These are phyloP conservation scores for Danio aesculapii DNA, from an alignment of 2,797 vertebrate genomes.

Conservation along the genomic window DNA sequence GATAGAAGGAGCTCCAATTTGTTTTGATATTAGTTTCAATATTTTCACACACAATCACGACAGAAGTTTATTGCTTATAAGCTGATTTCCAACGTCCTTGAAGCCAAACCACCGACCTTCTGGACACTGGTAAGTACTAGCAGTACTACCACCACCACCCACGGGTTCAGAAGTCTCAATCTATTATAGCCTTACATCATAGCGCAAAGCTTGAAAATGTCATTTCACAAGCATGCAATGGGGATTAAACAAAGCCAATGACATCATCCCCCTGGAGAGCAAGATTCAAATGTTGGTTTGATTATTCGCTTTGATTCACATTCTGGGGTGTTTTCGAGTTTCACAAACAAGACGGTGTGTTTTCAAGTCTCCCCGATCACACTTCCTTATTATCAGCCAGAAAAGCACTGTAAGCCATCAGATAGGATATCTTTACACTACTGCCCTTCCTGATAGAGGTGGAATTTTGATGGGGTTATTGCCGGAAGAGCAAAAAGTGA, in stretches of 20 bases:
- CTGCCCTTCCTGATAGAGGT: background rate
- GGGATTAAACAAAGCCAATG: conserved; percentile 18
- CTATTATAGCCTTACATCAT: conserved; percentile 28
- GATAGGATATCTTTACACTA: conserved; percentile 17
- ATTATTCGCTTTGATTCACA: background rate
- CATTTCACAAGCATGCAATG: conserved; percentile 2
- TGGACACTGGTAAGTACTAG: background rate
- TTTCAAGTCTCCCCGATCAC: background rate
- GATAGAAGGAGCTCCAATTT: background rate
- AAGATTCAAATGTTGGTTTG: background rate
- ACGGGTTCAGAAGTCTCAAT: conserved; percentile 1
- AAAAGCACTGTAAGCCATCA: conserved; percentile 15
- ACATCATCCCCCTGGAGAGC: background rate
- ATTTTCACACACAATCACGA: conserved; percentile 1
- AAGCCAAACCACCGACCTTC: conserved; percentile 14
- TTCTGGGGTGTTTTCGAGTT: background rate
- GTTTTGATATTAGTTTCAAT: background rate
- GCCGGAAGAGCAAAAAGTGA: background rate
- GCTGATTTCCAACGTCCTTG: conserved; percentile 3
- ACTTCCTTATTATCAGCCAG: conserved; percentile 28
- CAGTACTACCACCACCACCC: background rate
- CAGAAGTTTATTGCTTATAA: background rate
- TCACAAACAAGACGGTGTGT: background rate
- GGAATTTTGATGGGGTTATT: conserved; percentile 8
- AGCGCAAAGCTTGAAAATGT: conserved; percentile 20